Base-by-base conservation (phyloP, 2,113 vertebrate species). In the Orthochromis malagaraziensis region DNA sequence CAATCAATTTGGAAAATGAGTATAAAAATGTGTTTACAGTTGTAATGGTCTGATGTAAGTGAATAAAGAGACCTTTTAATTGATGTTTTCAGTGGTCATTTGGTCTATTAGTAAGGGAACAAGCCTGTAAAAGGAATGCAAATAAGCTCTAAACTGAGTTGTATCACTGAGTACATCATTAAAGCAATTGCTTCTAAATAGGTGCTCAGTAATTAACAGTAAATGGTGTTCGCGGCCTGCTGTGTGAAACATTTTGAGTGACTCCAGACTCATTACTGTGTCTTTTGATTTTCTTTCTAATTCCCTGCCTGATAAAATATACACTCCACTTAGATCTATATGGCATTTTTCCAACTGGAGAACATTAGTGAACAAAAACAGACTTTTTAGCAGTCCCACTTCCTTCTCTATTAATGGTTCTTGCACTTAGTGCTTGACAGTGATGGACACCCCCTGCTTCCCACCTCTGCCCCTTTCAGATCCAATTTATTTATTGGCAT, bases 401-500 rank as follows among this genome's bases (percentile, higher is more conserved):
- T 90, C 82, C 91, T 79, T 13, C 21, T 84, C 68, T 87, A 55
- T 86, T 92, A 94, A 94, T 89, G 91, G 94, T 91, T 90, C 24
- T 79, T 90, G 87, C 89, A 84, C 91, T 87, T 53, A 79, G 84
- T n/a, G 65, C 49, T 58, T 83, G 93, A 94, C 93, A 94, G 90
- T 93, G 93, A 95, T 94, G 93, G 86, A 94, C 90, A 81, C 9
- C 17, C 79, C 35, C 49, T 47, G 31, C 85, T 33, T 35, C 65
- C 35, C 47, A 63, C 45, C 51, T 53, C 68, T 84, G 49, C 57
- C 47, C 77, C 82, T 91, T 91, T 92, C 81, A 88, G 14, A 85
- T 89, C 68, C 73, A 86, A 79, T 89, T 79, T 79, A 75, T 83
- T 80, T 82, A 84, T 82, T 84, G 54, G 31, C 47, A 17, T 6